Evolutionary conservation across 2,113 vertebrate species (phyloP).

Genomic region (Melanocharis versteri): DNA sequence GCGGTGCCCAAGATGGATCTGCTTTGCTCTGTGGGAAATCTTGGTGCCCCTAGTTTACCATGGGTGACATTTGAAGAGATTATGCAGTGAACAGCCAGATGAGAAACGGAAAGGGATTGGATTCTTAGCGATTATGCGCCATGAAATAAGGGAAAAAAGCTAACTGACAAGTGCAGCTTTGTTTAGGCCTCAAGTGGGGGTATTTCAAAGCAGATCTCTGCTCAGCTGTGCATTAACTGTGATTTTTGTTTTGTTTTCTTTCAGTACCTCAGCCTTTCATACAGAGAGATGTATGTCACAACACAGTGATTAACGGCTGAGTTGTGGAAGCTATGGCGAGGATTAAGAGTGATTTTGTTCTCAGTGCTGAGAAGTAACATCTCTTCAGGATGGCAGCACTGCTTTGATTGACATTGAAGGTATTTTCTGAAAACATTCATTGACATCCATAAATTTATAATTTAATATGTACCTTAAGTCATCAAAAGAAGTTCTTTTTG

Average conservation of each 20-base stretch:
- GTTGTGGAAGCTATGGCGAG: background rate
- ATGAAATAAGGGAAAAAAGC: background rate
- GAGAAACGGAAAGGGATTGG: background rate
- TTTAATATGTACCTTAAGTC: background rate
- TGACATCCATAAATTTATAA: background rate
- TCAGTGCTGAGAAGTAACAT: background rate
- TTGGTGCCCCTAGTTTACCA: background rate
- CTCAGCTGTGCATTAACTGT: background rate
- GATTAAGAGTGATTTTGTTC: background rate
- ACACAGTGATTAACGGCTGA: background rate
- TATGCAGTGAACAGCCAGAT: background rate
- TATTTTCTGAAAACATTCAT: background rate
- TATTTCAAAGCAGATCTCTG: background rate
- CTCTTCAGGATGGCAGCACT: background rate
- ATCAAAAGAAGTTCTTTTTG: background rate
- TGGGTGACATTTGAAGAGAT: background rate
- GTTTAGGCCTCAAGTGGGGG: background rate
- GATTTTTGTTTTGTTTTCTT: background rate
- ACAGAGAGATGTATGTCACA: background rate
- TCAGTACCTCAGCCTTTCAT: background rate
- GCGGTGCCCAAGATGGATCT: background rate
- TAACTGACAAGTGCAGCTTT: background rate
- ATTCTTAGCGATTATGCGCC: background rate
- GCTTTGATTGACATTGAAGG: background rate
- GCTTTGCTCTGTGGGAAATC: background rate